Evolutionary conservation across 1,140 invertebrate species (phyloP), one percentile per base, ranked within the genome.

Genomic region (Pogonus chalceus): DNA sequence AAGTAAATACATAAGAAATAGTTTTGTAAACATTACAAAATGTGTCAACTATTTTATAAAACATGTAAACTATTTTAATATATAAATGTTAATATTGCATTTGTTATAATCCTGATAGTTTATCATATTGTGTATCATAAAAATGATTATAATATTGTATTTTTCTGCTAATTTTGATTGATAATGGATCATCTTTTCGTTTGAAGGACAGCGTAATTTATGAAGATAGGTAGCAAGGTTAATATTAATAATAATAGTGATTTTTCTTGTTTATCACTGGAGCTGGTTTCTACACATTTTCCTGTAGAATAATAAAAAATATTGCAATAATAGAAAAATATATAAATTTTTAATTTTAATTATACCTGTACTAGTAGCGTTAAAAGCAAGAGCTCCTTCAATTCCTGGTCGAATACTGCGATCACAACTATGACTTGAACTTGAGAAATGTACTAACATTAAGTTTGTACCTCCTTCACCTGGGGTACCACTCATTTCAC

Each of bases 351-450:
- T 20, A 24, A 52, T 14, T 49, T 51, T 31, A 39, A 23, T 49
- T 56, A 67, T 65, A 77, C 76, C 75, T 56, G 66, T 68, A 55
- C 62, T 70, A 16, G 75, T 74, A 12, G 74, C 70, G 62, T 77
- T 77, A 56, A 76, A 76, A 31, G 73, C 66, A 24, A 76, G 62
- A 51, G 71, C 68, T 4, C 74, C 73, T 52, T 64, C 67, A 22
- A 72, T 60, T 18, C 69, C 73, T 20, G 69, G 70, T 23, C 61
- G 66, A 58, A 71, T 58, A 53, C 65, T 68, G 20, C 79, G 65
- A 56, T 77, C 74, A 66, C 80, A 82, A 68, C 75, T 78, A 59
- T 70, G 70, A 24, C 74, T 72, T 12, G 77, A 76, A 23, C 74
- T 72, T 18, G 76, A 74, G 52, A 81, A 73, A 4, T 72, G 63